Percentiles rank a stretch among this genome's conserved stretches.
These are phyloP conservation scores for Danio albolineatus DNA, from an alignment of 2,797 vertebrate genomes.

Conservation along the genomic window DNA sequence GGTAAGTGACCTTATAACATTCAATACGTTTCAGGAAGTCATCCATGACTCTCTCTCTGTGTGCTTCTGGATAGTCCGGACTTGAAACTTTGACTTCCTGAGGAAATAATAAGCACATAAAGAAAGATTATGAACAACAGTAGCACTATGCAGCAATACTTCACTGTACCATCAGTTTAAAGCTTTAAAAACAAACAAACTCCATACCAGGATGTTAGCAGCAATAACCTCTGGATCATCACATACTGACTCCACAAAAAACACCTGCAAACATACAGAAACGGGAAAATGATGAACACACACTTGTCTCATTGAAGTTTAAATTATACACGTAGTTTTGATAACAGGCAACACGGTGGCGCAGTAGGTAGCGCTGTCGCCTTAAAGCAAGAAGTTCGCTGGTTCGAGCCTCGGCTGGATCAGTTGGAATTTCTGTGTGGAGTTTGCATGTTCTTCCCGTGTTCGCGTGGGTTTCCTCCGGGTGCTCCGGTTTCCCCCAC, in stretches of 20 bases:
- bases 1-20: conserved; percentile 97
- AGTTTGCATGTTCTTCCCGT: no score
- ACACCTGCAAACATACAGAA: conserved; percentile 80
- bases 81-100: conserved; percentile 98
- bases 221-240: conserved; percentile 98
- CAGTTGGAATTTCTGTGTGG: no score
- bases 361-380: no score
- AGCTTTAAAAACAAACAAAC: not conserved
- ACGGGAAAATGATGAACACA: not conserved
- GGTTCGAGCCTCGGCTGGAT: no score
- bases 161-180: not conserved
- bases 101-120: not conserved
- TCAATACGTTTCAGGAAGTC: conserved; percentile 97
- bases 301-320: not conserved
- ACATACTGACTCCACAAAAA: conserved; percentile 98
- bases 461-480: no score
- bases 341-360: no score
- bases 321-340: conserved; percentile 9
- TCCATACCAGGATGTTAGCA: conserved; percentile 94
- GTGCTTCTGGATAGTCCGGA: conserved; percentile 93
- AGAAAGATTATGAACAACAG: conserved; percentile 1
- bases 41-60: conserved; percentile 95
- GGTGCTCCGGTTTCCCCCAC: no score
- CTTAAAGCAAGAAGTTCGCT: no score
- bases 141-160: not conserved